Conservation (phyloP, 1,140 invertebrate species). For the Uloborus diversus region DNA sequence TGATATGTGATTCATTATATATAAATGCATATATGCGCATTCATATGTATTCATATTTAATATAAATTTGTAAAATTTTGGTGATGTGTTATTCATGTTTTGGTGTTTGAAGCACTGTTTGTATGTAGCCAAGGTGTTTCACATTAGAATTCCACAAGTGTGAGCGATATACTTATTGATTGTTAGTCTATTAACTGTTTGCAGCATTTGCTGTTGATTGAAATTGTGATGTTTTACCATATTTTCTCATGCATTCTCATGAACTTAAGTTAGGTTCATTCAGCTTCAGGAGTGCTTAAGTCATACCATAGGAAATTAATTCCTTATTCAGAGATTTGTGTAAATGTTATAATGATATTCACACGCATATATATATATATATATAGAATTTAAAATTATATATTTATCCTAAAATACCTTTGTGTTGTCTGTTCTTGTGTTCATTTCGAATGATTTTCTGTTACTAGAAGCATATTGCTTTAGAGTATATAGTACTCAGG, state of each 20-base stretch:
- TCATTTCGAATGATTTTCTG: too few species aligned
- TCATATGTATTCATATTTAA: constrained; percentile 22
- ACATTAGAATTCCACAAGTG: constrained; percentile 15
- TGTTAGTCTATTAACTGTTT: constrained; percentile 42
- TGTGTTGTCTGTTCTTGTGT: too few species aligned
- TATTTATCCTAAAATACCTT: constrained; percentile 16
- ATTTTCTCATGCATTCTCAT: too few species aligned
- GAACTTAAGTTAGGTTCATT: constrained; percentile 19
- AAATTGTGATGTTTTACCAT: too few species aligned
- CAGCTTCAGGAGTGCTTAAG: constrained; percentile 35
- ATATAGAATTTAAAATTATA: constrained; percentile 24
- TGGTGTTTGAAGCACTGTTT: constrained; percentile 11
- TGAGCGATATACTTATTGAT: constrained; percentile 43
- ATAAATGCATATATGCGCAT: constrained; percentile 25
- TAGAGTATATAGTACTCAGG: too few species aligned
- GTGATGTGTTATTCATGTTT: constrained; percentile 34
- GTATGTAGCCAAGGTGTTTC: constrained; percentile 20
- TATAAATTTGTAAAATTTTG: constrained; percentile 28
- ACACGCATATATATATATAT: too few species aligned
- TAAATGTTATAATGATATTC: constrained; percentile 41
- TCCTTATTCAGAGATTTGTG: constrained; percentile 32
- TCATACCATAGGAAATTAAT: constrained; percentile 24
- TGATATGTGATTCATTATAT: constrained; percentile 49
- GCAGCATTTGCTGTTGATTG: constrained; percentile 19
- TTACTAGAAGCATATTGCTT: too few species aligned